phyloP scores from a whole-genome alignment of 2,888 invertebrate genomes.

The Plagodis pulveraria region DNA sequence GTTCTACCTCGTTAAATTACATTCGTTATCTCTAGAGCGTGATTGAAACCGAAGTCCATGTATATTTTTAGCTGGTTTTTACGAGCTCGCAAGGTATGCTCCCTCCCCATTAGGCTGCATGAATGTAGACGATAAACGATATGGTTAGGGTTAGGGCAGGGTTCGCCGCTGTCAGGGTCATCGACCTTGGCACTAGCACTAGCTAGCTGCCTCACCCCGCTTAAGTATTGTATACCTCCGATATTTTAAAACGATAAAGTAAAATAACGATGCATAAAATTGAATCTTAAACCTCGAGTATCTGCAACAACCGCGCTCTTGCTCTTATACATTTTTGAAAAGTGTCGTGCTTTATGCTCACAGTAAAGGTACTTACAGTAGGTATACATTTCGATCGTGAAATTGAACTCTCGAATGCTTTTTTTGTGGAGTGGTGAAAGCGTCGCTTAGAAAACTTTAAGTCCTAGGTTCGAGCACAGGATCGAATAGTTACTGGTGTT shows the following conservation, averaged over 20 bases:
- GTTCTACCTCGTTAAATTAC: conserved; percentile 4
- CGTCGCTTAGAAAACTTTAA: no score
- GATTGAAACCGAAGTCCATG: background rate
- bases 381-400: no score
- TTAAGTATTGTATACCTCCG: conserved; percentile 10
- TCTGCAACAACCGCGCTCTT: background rate
- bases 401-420: no score
- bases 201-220: conserved; percentile 6
- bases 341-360: background rate
- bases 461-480: no score
- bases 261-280: conserved; percentile 17
- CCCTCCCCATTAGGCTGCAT: conserved; percentile 20
- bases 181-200: conserved; percentile 17
- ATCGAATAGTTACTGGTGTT: no score
- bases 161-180: conserved; percentile 21
- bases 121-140: conserved; percentile 21
- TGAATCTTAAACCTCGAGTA: conserved; percentile 16
- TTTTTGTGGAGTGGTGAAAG: no score
- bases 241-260: conserved; percentile 21
- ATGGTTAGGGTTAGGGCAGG: conserved; percentile 17
- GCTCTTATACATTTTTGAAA: conserved; percentile 5
- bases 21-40: conserved; percentile 10
- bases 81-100: conserved; percentile 7
- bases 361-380: no score
- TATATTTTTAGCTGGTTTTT: conserved; percentile 16